Evolutionary conservation across 2,113 vertebrate genomes (phyloP).

Genomic region (Apodemus speciosus): DNA sequence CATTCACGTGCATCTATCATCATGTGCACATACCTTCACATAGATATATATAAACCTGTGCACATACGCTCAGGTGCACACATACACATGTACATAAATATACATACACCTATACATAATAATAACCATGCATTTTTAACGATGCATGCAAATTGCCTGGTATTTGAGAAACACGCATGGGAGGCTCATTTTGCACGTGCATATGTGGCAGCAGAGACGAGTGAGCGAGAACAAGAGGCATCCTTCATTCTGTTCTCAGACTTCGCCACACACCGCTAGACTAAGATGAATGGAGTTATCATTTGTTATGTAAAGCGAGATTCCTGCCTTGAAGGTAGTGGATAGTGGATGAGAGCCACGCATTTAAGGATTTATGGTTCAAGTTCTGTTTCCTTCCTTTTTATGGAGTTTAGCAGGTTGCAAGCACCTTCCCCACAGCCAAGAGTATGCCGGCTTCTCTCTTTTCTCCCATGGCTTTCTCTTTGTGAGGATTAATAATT

Average conservation of each 20-base stretch:
- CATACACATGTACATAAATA: neutral
- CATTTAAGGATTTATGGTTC: neutral
- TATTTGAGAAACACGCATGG: neutral
- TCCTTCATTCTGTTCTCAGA: neutral
- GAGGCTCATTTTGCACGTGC: neutral
- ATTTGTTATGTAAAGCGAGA: neutral
- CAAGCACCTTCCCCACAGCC: neutral
- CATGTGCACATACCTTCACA: neutral
- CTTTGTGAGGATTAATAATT: constrained; percentile 51
- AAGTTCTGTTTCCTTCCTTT: neutral
- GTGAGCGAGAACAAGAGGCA: too few relatives aligned
- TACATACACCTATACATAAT: too few relatives aligned
- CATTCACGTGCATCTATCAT: neutral
- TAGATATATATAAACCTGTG: neutral
- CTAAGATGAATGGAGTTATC: neutral
- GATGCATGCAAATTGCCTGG: neutral
- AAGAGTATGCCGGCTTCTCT: neutral
- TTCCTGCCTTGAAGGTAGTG: neutral
- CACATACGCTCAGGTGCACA: neutral
- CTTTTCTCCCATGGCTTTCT: constrained; percentile 15
- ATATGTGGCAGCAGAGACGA: neutral
- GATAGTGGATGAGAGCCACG: neutral
- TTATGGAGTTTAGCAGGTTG: neutral
- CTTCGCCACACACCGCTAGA: neutral
- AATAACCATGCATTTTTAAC: too few relatives aligned